Conservation (phyloP, 1,140 invertebrate species). For the Trachymyrmex septentrionalis region DNA sequence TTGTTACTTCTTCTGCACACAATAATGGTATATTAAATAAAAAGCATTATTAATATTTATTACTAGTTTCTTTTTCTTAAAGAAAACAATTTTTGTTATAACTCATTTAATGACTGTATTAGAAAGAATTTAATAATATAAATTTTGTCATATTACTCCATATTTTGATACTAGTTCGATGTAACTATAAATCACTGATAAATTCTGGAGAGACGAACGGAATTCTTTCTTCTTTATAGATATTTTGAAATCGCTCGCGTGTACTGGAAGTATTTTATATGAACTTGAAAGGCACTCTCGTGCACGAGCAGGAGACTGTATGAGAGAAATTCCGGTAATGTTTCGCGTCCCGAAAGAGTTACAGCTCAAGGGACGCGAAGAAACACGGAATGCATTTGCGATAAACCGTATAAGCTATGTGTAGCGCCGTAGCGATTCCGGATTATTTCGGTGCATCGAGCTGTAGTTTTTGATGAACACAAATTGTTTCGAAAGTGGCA, state of each 20-base stretch:
- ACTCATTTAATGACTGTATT: background rate
- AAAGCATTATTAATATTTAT: background rate
- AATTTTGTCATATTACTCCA: background rate
- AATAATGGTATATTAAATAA: background rate
- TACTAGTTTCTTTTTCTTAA: background rate
- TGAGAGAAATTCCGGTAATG: slow-evolving; percentile 71
- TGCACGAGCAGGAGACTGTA: slow-evolving; percentile 50
- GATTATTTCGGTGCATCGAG: slow-evolving; percentile 68
- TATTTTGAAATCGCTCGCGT: slow-evolving; percentile 68
- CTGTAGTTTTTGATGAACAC: slow-evolving; percentile 63
- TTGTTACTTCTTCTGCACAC: background rate
- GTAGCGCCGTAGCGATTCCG: slow-evolving; percentile 60
- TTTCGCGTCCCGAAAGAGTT: slow-evolving; percentile 70
- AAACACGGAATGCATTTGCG: slow-evolving; percentile 75
- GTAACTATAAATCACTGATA: slow-evolving; percentile 45
- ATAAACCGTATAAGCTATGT: slow-evolving; percentile 68
- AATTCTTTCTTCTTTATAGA: slow-evolving; percentile 65
- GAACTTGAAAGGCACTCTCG: slow-evolving; percentile 68
- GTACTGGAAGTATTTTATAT: slow-evolving; percentile 25
- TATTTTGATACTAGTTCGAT: background rate
- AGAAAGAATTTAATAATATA: background rate
- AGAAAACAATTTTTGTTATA: background rate
- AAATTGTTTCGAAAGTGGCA: slow-evolving; percentile 46
- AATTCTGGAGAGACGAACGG: slow-evolving; percentile 35
- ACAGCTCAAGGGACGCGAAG: slow-evolving; percentile 71